Evolutionary conservation across 1,140 invertebrate genomes (phyloP).

Genomic region (Pseudomyrmex cubaensis): DNA sequence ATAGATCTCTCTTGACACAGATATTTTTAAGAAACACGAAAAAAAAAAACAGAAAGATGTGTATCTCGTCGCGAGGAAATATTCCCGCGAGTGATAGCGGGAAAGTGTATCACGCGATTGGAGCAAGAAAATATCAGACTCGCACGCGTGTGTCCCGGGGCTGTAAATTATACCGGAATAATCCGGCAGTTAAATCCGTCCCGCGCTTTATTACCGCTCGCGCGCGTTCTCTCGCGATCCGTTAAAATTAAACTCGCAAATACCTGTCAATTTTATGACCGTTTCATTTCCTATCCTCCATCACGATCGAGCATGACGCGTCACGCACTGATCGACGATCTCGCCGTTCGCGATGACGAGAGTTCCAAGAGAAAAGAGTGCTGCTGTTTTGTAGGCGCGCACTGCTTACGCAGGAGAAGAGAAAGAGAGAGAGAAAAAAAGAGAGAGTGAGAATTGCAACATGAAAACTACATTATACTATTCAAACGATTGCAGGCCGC

Average conservation of each 20-base stretch:
- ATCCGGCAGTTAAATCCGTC: constrained; percentile 83
- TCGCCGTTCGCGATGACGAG: background rate
- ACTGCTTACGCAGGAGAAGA: background rate
- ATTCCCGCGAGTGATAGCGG: background rate
- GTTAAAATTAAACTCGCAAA: constrained; percentile 83
- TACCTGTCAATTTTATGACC: constrained; percentile 67
- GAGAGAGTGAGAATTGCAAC: constrained; percentile 68
- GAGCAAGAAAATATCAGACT: constrained; percentile 76
- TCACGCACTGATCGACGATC: background rate
- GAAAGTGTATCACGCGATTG: constrained; percentile 54
- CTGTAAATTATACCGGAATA: constrained; percentile 83
- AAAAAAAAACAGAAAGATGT: background rate
- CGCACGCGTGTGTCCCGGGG: constrained; percentile 72
- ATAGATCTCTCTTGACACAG: no score
- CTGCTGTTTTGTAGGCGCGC: constrained; percentile 20
- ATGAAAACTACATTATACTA: constrained; percentile 83
- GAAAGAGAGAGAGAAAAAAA: no score
- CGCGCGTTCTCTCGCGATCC: constrained; percentile 78
- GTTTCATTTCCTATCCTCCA: no score
- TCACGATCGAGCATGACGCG: background rate
- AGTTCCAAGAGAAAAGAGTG: constrained; percentile 26
- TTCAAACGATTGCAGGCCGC: constrained; percentile 80
- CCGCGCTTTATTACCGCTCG: constrained; percentile 80
- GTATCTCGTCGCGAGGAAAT: background rate
- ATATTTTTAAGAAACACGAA: constrained; percentile 2